phyloP scores from a whole-genome alignment of 2,888 invertebrate species.

The Andrena chrysosceles region DNA sequence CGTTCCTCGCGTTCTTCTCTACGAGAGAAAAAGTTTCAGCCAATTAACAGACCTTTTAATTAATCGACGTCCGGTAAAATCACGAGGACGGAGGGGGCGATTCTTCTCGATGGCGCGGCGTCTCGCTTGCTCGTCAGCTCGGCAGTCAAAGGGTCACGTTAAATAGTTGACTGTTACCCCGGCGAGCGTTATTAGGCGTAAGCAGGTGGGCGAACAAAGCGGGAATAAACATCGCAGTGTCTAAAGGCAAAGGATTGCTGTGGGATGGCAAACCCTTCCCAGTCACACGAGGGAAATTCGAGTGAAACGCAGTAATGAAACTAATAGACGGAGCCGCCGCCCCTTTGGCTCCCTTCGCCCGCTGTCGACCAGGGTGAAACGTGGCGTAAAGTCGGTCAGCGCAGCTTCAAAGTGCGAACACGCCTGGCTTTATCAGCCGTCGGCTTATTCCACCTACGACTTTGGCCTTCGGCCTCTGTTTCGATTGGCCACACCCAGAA shows the following conservation, averaged over 20 bases:
- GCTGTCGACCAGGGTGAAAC: slow-evolving; percentile 55
- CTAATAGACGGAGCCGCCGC: slow-evolving; percentile 58
- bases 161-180: slow-evolving; percentile 25
- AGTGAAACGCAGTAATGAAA: slow-evolving; percentile 63
- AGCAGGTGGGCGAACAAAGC: slow-evolving; percentile 14
- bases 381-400: slow-evolving; percentile 69
- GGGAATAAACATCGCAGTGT: slow-evolving; percentile 28
- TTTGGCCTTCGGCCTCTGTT: slow-evolving; percentile 59
- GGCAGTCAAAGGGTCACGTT: not conserved
- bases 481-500: slow-evolving; percentile 63
- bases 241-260: slow-evolving; percentile 38
- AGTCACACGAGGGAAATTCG: slow-evolving; percentile 49
- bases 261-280: slow-evolving; percentile 27
- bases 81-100: not conserved
- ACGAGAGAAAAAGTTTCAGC: not conserved
- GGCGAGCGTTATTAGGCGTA: slow-evolving; percentile 8
- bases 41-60: slow-evolving; percentile 32
- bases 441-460: slow-evolving; percentile 66
- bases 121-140: not conserved
- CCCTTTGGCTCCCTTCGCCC: slow-evolving; percentile 4
- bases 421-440: slow-evolving; percentile 58
- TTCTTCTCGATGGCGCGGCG: not conserved
- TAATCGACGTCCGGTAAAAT: slow-evolving; percentile 22
- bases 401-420: slow-evolving; percentile 67
- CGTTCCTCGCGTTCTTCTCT: not conserved